Evolutionary conservation across 2,888 invertebrate species (phyloP), one percentile per base, ranked within the genome.

Genomic region (Drosophila nigritarsus): DNA sequence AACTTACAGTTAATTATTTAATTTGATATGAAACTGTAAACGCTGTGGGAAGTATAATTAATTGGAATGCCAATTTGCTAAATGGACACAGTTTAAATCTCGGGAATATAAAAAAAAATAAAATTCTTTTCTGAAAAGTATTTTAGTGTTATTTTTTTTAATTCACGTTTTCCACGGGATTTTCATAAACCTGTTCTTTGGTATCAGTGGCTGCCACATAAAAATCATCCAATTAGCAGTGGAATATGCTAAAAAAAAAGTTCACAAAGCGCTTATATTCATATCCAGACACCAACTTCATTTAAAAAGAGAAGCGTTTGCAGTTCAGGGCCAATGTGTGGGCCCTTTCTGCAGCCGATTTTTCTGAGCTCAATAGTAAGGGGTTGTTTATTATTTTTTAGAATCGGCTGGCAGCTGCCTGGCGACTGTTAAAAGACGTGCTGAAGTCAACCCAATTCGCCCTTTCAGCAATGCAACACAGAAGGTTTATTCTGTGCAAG

Each of bases 151-250:
- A 0, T 9, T 49, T 49, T 49, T 27, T 27, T 9, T 6, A 24
- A 48, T 18, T 18, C 18, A 9, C 18, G 49, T 27, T 49, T 49
- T 8, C 0, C 4, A 20, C 2, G 11, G 2, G 6, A 20, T 2
- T 11, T 20, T 42, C 24, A 15, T 15, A 4, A 15, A 2, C 8
- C 45, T 2, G 0, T 24, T 15, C 7, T 0, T 20, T 45, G 11
- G n/a, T 9, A 40, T 40, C 40, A 40, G 9, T n/a, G 8, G 42
- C 45, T 20, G 13, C 45, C 13, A 45, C 32, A 15, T 29, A 65
- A 45, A 49, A 53, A 67, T 24, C 38, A 9, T n/a, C 64, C 78
- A 77, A 75, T 75, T 75, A 77, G 73, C 53, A 36, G 50, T 15
- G 6, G 42, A 51, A 24, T 49, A 27, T 27, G 9, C 40, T 29